These are phyloP conservation scores for Drosophila micromelanica DNA, from an alignment of 1,140 invertebrate genomes.

Conservation along the genomic window DNA sequence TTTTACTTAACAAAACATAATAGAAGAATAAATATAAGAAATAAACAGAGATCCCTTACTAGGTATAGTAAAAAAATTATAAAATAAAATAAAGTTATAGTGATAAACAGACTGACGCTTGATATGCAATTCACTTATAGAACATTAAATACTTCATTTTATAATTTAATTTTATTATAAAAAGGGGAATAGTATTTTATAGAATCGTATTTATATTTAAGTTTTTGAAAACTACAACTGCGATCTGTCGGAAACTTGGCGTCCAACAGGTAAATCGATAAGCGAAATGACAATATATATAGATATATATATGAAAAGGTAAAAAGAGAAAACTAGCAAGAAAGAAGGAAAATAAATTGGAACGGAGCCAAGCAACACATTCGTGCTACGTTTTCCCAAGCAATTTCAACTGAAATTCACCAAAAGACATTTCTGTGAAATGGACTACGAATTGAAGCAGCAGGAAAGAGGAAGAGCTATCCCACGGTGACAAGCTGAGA, in stretches of 20 bases:
- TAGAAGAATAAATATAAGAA: too few species aligned
- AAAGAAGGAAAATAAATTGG: background rate
- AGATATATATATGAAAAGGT: background rate
- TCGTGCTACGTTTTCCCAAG: slow-evolving; percentile 10
- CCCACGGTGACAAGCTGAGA: background rate
- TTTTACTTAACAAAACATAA: background rate
- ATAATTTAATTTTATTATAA: too few species aligned
- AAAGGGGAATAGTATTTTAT: too few species aligned
- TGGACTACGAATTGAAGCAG: slow-evolving; percentile 1
- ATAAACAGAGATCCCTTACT: too few species aligned
- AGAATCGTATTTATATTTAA: slow-evolving; percentile 52
- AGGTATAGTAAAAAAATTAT: too few species aligned
- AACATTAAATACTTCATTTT: too few species aligned
- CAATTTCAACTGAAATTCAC: slow-evolving; percentile 12
- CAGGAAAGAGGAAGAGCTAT: background rate
- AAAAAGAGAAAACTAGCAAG: background rate
- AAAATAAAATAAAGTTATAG: too few species aligned
- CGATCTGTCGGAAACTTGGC: background rate
- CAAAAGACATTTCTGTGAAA: slow-evolving; percentile 13
- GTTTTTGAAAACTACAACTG: background rate
- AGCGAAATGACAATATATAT: slow-evolving; percentile 17
- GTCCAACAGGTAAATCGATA: slow-evolving; percentile 37
- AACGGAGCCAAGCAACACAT: slow-evolving; percentile 4
- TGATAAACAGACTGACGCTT: too few species aligned
- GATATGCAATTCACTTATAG: too few species aligned